phyloP scores from a whole-genome alignment of 2,888 invertebrate genomes.

The Pandemis cinnamomeana region DNA sequence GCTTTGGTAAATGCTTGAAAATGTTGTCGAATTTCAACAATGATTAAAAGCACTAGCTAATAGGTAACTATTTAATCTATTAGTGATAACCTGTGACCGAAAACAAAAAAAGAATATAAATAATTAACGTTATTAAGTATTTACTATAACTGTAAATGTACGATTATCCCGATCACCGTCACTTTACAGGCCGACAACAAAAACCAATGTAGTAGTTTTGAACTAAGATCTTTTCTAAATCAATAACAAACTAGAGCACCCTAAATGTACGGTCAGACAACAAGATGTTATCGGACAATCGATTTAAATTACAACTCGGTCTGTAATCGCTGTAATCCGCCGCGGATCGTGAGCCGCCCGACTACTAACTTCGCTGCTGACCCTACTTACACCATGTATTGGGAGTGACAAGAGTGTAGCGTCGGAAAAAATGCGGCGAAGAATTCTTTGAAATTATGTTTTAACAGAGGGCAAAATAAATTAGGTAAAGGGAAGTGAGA shows the following conservation, averaged over 20 bases:
- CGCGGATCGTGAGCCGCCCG: slow-evolving; percentile 59
- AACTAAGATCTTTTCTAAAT: neutral
- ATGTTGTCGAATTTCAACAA: neutral
- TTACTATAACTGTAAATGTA: too few species aligned
- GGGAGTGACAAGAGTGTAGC: slow-evolving; percentile 48
- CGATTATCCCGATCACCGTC: neutral
- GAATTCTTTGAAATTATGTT: neutral
- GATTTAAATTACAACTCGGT: slow-evolving; percentile 63
- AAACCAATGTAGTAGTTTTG: neutral
- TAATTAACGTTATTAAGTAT: too few species aligned
- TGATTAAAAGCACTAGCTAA: too few species aligned
- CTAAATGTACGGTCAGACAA: slow-evolving; percentile 48
- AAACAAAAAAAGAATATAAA: too few species aligned
- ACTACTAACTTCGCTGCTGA: slow-evolving; percentile 58
- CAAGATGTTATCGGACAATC: slow-evolving; percentile 58
- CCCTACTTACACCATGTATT: slow-evolving; percentile 55
- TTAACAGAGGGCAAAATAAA: neutral
- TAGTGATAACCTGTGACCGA: too few species aligned
- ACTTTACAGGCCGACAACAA: neutral
- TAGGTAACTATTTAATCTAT: too few species aligned
- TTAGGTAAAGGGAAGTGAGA: too few species aligned
- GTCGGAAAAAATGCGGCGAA: slow-evolving; percentile 46
- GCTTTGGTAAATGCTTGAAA: neutral
- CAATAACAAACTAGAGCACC: slow-evolving; percentile 39
- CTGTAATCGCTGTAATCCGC: slow-evolving; percentile 66